phyloP scores from a whole-genome alignment of 1,140 invertebrate genomes.

The Formica exsecta region DNA sequence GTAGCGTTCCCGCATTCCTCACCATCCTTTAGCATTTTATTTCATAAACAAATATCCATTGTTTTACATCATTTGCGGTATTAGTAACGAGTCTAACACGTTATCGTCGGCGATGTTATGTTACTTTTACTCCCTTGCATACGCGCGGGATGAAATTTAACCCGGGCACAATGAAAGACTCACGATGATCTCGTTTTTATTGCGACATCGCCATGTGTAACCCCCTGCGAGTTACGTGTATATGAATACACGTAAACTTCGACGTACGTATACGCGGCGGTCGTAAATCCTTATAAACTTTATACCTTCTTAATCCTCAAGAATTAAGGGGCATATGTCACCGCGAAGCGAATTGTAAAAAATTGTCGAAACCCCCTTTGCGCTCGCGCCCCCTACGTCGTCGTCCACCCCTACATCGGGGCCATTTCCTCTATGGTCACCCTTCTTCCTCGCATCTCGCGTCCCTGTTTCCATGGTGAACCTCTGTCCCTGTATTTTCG shows the following conservation, averaged over 20 bases:
- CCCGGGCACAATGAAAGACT: slow-evolving; percentile 61
- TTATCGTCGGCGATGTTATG: neutral
- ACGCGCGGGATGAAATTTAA: slow-evolving; percentile 33
- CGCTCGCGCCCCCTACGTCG: slow-evolving; percentile 7
- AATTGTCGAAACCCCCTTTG: slow-evolving; percentile 64
- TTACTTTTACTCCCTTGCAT: slow-evolving; percentile 1
- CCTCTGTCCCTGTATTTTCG: slow-evolving; percentile 13
- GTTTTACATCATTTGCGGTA: slow-evolving; percentile 15
- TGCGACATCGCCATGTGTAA: slow-evolving; percentile 62
- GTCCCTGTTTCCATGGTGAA: slow-evolving; percentile 58
- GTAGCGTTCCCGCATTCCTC: neutral
- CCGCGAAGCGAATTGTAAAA: slow-evolving; percentile 70
- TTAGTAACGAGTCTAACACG: slow-evolving; percentile 30
- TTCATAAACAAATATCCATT: slow-evolving; percentile 42
- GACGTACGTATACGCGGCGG: slow-evolving; percentile 19
- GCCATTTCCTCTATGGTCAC: slow-evolving; percentile 36
- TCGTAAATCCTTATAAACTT: slow-evolving; percentile 67
- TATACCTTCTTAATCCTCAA: slow-evolving; percentile 63
- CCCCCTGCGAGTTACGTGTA: neutral
- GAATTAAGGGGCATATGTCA: slow-evolving; percentile 71
- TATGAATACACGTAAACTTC: slow-evolving; percentile 61
- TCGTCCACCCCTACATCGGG: slow-evolving; percentile 9
- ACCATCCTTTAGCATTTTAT: neutral
- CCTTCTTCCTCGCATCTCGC: slow-evolving; percentile 22
- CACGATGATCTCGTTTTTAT: slow-evolving; percentile 63